Conservation (phyloP, 2,113 vertebrate genomes). For the Thalassoma bifasciatum region DNA sequence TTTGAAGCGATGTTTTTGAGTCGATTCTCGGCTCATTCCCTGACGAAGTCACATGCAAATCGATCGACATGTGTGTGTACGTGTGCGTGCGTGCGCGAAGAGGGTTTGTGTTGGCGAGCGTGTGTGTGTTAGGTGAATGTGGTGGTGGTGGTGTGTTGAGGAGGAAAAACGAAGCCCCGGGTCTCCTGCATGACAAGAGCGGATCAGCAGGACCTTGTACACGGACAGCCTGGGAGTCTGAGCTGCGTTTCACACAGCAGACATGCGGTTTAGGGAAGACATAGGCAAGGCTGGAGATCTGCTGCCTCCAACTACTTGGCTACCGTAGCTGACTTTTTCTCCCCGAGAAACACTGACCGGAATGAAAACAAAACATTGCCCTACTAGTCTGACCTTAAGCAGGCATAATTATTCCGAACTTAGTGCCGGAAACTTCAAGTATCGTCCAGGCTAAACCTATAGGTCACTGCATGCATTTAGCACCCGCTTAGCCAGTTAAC, state of each 20-base stretch:
- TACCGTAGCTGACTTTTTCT: constrained; percentile 57
- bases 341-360: constrained; percentile 48
- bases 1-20: constrained; percentile 77
- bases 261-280: constrained; percentile 46
- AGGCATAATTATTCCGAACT: constrained; percentile 42
- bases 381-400: constrained; percentile 52
- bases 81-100: constrained; percentile 47
- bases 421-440: constrained; percentile 46
- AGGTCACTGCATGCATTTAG: constrained; percentile 50
- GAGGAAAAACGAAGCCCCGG: constrained; percentile 76
- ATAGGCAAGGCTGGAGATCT: constrained; percentile 36
- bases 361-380: constrained; percentile 62
- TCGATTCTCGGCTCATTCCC: constrained; percentile 82
- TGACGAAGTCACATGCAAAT: constrained; percentile 85
- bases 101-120: constrained; percentile 60
- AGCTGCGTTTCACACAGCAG: constrained; percentile 54
- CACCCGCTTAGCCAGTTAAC: constrained; percentile 34
- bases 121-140: constrained; percentile 66
- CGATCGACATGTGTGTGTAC: constrained; percentile 77
- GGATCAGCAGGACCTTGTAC: constrained; percentile 74
- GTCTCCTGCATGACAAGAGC: constrained; percentile 81
- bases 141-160: constrained; percentile 74
- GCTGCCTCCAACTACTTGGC: constrained; percentile 63
- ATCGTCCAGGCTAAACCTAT: constrained; percentile 31
- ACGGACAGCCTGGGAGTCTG: constrained; percentile 66